phyloP scores from a whole-genome alignment of 1,140 invertebrate species.

The Acromyrmex heyeri region DNA sequence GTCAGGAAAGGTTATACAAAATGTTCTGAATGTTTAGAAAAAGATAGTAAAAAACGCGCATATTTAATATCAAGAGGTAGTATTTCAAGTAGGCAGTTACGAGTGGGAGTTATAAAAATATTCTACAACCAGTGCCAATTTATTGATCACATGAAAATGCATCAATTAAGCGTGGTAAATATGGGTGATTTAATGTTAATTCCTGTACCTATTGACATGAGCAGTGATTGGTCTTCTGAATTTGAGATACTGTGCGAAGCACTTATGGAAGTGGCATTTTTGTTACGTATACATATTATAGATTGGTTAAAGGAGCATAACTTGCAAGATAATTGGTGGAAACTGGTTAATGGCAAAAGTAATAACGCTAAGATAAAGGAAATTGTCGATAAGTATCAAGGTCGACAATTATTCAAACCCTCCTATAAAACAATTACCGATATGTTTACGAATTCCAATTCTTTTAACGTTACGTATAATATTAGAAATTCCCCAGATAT shows the following conservation, averaged over 20 bases:
- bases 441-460: neutral
- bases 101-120: conserved; percentile 74
- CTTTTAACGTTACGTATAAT: neutral
- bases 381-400: conserved; percentile 65
- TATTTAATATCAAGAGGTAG: conserved; percentile 73
- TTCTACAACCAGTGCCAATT: conserved; percentile 85
- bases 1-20: neutral
- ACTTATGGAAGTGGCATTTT: conserved; percentile 81
- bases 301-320: conserved; percentile 80
- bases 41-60: conserved; percentile 71
- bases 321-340: conserved; percentile 79
- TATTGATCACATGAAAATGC: conserved; percentile 79
- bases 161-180: conserved; percentile 74
- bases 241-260: conserved; percentile 78
- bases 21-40: conserved; percentile 64
- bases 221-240: conserved; percentile 69
- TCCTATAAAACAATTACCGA: conserved; percentile 41
- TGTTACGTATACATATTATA: conserved; percentile 77
- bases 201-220: conserved; percentile 77
- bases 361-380: conserved; percentile 57
- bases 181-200: conserved; percentile 82
- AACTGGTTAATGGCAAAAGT: conserved; percentile 54
- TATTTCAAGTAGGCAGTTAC: conserved; percentile 67
- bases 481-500: neutral
- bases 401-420: conserved; percentile 48